phyloP scores from a whole-genome alignment of 64 coral and sea anemone species.

The Trachythela sp. region DNA sequence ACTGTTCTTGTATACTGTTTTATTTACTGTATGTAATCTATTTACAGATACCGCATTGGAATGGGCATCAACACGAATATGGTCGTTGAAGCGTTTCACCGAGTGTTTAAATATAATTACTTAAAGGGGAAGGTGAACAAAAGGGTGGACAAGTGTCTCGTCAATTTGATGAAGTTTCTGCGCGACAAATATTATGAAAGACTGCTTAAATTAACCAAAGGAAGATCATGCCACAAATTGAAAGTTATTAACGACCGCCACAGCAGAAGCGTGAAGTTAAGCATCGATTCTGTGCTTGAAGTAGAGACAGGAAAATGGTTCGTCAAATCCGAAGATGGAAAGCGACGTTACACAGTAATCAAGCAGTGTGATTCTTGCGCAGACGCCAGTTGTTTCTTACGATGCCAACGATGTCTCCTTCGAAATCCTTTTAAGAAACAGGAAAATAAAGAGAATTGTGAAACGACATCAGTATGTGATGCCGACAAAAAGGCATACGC shows the following conservation, averaged over 20 bases:
- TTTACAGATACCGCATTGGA: neutral
- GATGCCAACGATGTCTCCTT: neutral
- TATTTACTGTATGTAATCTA: no score
- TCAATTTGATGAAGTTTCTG: neutral
- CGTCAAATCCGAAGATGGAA: neutral
- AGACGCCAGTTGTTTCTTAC: neutral
- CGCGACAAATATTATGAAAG: neutral
- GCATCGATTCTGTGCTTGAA: neutral
- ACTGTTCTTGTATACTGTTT: no score
- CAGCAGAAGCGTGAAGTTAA: neutral
- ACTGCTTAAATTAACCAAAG: neutral
- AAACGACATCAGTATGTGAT: neutral
- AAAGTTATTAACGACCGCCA: neutral
- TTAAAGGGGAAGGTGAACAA: conserved; percentile 7
- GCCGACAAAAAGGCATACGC: neutral
- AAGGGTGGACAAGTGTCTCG: neutral
- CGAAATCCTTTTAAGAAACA: neutral
- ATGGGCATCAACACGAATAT: conserved; percentile 11
- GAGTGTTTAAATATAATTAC: neutral
- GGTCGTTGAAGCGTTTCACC: neutral
- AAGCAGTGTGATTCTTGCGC: neutral
- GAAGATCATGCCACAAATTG: neutral
- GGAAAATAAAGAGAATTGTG: neutral
- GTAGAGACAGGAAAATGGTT: neutral
- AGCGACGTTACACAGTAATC: neutral